Evolutionary conservation across 2,113 vertebrate genomes (phyloP).

Genomic region (Gnathonemus echidnorhynchus): DNA sequence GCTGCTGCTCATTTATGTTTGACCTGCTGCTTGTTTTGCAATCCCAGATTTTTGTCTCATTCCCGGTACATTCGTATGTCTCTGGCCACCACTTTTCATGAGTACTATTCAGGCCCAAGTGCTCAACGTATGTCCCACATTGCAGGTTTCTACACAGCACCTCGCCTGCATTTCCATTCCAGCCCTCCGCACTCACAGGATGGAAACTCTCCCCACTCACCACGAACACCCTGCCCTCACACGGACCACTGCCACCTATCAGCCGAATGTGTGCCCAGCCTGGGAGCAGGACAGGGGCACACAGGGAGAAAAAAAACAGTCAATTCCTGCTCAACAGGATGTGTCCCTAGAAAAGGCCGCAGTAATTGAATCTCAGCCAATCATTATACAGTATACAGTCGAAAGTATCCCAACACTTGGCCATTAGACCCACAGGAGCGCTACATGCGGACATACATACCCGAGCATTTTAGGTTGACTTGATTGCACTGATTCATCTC

Average conservation of each 20-base stretch:
- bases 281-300: constrained; percentile 14
- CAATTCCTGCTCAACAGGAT: background rate
- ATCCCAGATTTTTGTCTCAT: constrained; percentile 36
- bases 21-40: background rate
- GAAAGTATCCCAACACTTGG: background rate
- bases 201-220: rapidly evolving
- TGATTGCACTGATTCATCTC: rapidly evolving
- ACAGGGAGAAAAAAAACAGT: background rate
- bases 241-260: background rate
- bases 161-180: rapidly evolving
- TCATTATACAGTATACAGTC: background rate
- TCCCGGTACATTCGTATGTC: constrained; percentile 28
- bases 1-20: background rate
- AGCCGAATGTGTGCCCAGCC: constrained; percentile 31
- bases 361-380: background rate
- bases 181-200: background rate
- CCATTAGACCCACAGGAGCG: background rate
- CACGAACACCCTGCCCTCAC: constrained; percentile 36
- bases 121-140: background rate
- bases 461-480: constrained; percentile 36
- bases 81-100: background rate
- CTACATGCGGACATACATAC: constrained; percentile 30
- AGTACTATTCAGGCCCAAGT: rapidly evolving
- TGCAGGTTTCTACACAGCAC: constrained; percentile 39
- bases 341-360: background rate